A percentile compares a stretch with the other conserved stretches of the same genome.
These are phyloP conservation scores for Aegotheles bennettii DNA, from an alignment of 2,113 vertebrate genomes.

Conservation along the genomic window DNA sequence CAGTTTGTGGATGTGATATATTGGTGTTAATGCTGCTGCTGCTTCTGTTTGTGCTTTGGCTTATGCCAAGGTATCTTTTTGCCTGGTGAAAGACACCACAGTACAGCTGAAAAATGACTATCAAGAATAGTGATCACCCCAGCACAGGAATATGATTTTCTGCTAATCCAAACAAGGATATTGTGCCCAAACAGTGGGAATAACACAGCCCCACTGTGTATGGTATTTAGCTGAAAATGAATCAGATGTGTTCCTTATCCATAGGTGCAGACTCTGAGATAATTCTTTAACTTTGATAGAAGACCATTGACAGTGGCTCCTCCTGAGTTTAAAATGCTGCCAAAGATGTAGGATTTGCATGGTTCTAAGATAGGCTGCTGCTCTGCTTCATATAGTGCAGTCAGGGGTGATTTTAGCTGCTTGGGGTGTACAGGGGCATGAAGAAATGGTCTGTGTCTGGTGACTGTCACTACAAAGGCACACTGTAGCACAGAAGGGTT, in stretches of 20 bases:
- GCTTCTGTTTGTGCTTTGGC: not conserved
- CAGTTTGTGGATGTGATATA: not conserved
- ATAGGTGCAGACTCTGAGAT: not conserved
- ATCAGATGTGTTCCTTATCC: not conserved
- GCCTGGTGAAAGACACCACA: not conserved
- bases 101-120: not conserved
- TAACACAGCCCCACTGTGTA: not conserved
- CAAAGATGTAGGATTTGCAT: not conserved
- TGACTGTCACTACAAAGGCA: not conserved
- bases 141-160: not conserved
- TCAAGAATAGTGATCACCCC: not conserved
- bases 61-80: not conserved
- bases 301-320: not conserved
- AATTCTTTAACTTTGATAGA: not conserved
- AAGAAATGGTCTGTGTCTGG: not conserved
- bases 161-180: not conserved
- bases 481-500: not conserved
- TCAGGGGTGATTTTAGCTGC: not conserved
- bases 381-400: not conserved
- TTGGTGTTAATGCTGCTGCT: not conserved
- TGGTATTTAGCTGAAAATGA: not conserved
- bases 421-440: not conserved
- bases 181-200: not conserved
- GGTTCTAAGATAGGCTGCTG: not conserved
- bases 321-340: not conserved